These are phyloP conservation scores for Melangyna quadrimaculata DNA, from an alignment of 2,888 invertebrate genomes.

Conservation along the genomic window DNA sequence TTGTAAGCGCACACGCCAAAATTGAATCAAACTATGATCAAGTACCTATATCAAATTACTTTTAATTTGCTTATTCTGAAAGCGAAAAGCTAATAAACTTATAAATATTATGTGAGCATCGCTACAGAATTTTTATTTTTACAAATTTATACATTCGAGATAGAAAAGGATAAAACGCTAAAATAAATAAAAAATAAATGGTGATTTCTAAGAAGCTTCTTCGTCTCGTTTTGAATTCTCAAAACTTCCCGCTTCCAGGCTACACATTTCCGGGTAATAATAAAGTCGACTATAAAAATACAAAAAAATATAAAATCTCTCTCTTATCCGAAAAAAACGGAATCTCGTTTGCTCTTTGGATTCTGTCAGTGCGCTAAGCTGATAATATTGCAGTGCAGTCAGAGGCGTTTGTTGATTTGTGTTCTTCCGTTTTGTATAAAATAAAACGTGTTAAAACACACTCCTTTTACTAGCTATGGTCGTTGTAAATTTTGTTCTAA, in stretches of 20 bases:
- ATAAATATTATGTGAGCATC: too few relatives aligned
- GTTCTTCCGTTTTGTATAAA: slow-evolving; percentile 42
- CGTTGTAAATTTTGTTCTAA: not conserved
- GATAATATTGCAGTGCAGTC: not conserved
- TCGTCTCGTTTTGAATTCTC: not conserved
- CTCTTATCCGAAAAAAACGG: slow-evolving; percentile 14
- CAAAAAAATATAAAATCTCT: not conserved
- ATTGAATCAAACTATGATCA: not conserved
- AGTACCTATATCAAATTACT: too few relatives aligned
- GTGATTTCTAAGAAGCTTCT: too few relatives aligned
- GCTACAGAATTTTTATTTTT: too few relatives aligned
- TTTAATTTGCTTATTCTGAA: too few relatives aligned
- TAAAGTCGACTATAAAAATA: too few relatives aligned
- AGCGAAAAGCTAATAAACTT: too few relatives aligned
- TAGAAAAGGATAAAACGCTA: too few relatives aligned
- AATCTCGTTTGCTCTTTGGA: not conserved
- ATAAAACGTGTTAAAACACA: slow-evolving; percentile 8
- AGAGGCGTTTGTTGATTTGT: slow-evolving; percentile 37
- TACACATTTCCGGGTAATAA: not conserved
- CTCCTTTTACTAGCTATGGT: not conserved
- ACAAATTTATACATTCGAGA: too few relatives aligned
- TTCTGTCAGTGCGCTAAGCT: not conserved
- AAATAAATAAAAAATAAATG: too few relatives aligned
- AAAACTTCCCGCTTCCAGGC: not conserved
- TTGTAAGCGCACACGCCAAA: too few relatives aligned